Base-by-base conservation (phyloP, 2,113 vertebrate species). In the Baryphthengus martii region DNA sequence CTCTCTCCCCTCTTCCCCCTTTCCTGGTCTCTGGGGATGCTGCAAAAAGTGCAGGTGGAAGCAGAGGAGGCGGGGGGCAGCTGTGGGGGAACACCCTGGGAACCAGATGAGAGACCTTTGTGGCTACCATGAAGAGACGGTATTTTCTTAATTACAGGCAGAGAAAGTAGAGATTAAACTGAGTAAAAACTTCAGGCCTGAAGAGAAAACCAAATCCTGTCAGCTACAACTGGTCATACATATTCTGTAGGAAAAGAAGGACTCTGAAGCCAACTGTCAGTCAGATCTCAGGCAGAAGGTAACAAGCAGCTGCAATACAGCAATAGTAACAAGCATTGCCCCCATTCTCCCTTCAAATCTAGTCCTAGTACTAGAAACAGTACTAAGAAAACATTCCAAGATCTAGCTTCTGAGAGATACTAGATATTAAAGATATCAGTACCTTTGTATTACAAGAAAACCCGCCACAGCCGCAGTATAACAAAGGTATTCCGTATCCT, bases 21-120 rank as follows among this genome's bases (percentile, higher is more conserved):
- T 56, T 88, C 61, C 26, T 16, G 10, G 26, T 72, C 24, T 39
- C 15, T 17, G 31, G 8, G 33, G 19, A 72, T 85, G 40, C 0
- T 58, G 31, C n/a, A 50, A 37, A 37, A 72, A 70, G 23, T 12
- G 7, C 29, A 59, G 39, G n/a, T 0, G 0, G 47, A 82, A 59
- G 35, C 17, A 79, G 61, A 0, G 1, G 44, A n/a, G 13, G 13
- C 11, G 73, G 1, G 0, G 13, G 16, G 7, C 28, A 81, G 20
- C 1, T 29, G 49, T 23, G n/a, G 37, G 33, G 37, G 40, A 85
- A 66, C 49, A 26, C 15, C 8, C 49, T 14, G 13, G 44, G 65
- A 93, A 67, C 11, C 8, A 49, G 14, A 37, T 31, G 47, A n/a
- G 9, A 72, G 23, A 47, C 26, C 17, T 68, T 65, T 33, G 55